Conservation (phyloP, 2,113 vertebrate genomes). For the Amphiprion ocellaris region DNA sequence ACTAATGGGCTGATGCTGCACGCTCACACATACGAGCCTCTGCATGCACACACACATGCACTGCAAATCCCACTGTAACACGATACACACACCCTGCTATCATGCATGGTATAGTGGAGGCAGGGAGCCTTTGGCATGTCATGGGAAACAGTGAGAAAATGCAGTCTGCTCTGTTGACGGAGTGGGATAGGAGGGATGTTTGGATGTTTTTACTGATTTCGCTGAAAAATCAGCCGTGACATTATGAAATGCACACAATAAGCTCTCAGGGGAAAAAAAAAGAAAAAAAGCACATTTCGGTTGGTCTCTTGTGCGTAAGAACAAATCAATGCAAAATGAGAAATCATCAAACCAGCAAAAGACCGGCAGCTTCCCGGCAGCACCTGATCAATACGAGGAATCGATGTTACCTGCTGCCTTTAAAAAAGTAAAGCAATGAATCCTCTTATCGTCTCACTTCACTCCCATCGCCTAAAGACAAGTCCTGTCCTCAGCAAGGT, state of each 20-base stretch:
- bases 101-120: neutral
- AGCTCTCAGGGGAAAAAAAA: neutral
- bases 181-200: neutral
- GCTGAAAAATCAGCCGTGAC: slow-evolving; percentile 4
- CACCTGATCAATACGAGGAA: slow-evolving; percentile 38
- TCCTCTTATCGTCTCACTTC: slow-evolving; percentile 44
- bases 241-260: slow-evolving; percentile 9
- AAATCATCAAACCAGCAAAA: slow-evolving; percentile 19
- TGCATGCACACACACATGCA: neutral
- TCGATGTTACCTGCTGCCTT: slow-evolving; percentile 35
- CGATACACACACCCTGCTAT: slow-evolving; percentile 30
- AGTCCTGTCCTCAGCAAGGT: slow-evolving; percentile 7
- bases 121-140: slow-evolving; percentile 20
- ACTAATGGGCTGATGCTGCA: slow-evolving; percentile 52
- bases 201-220: neutral
- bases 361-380: slow-evolving; percentile 10
- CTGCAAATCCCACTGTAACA: slow-evolving; percentile 44
- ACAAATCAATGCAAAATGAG: slow-evolving; percentile 37
- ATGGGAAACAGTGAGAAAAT: slow-evolving; percentile 41
- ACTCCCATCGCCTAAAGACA: neutral
- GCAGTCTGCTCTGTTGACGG: neutral
- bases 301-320: slow-evolving; percentile 9
- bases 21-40: slow-evolving; percentile 31
- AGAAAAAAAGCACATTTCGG: neutral
- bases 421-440: slow-evolving; percentile 28